These are phyloP conservation scores for Labia minor DNA, from an alignment of 2,888 invertebrate genomes.

Conservation along the genomic window DNA sequence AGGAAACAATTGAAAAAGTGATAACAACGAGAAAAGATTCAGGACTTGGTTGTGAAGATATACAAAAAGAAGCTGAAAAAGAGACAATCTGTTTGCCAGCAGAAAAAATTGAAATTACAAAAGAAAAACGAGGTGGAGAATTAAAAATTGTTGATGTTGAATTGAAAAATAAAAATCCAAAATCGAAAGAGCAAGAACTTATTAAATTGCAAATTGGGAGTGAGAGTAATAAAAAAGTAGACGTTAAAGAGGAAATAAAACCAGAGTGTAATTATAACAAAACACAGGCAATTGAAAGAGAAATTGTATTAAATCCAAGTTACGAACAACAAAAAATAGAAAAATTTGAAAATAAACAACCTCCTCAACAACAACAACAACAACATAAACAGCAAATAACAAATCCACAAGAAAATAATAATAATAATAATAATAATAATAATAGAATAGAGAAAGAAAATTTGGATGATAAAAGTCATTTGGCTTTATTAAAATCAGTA, in stretches of 20 bases:
- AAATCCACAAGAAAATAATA: too few relatives aligned
- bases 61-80: neutral
- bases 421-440: too few relatives aligned
- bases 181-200: neutral
- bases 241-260: too few relatives aligned
- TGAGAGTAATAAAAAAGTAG: neutral
- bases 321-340: too few relatives aligned
- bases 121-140: neutral
- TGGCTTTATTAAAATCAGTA: neutral
- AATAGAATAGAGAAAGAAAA: too few relatives aligned
- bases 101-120: neutral
- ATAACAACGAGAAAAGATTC: neutral
- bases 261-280: too few relatives aligned
- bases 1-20: neutral
- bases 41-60: neutral
- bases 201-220: neutral
- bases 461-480: neutral
- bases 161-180: neutral
- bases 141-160: conserved; percentile 13
- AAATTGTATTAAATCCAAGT: neutral
- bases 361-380: too few relatives aligned
- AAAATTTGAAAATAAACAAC: too few relatives aligned
- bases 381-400: too few relatives aligned
- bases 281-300: too few relatives aligned
- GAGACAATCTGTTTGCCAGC: neutral